These are phyloP conservation scores for Chrysolina oricalcia DNA, from an alignment of 2,888 invertebrate genomes.

Conservation along the genomic window DNA sequence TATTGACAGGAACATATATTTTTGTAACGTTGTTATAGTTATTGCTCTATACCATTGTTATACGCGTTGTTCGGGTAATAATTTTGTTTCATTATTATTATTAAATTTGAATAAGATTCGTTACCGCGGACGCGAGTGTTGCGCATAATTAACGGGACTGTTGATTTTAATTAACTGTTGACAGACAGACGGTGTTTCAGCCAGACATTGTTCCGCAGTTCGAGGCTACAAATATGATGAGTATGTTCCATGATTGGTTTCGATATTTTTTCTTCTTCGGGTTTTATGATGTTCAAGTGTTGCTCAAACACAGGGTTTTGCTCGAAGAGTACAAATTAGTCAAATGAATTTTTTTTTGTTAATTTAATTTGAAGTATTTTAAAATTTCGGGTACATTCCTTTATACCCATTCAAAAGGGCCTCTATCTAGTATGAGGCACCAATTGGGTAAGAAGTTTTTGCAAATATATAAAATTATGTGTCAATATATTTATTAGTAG, in stretches of 20 bases:
- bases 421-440: too few relatives aligned
- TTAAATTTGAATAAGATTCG: slow-evolving; percentile 8
- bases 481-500: too few relatives aligned
- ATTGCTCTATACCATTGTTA: slow-evolving; percentile 15
- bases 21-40: slow-evolving; percentile 21
- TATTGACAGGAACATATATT: slow-evolving; percentile 19
- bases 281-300: slow-evolving; percentile 4
- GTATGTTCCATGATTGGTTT: slow-evolving; percentile 69
- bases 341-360: too few relatives aligned
- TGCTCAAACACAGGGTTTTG: not conserved
- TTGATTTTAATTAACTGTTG: not conserved
- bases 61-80: not conserved
- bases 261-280: slow-evolving; percentile 36
- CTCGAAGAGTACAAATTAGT: not conserved
- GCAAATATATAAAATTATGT: too few relatives aligned
- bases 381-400: too few relatives aligned
- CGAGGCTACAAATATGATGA: slow-evolving; percentile 65
- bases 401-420: too few relatives aligned
- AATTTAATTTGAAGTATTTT: too few relatives aligned
- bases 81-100: not conserved
- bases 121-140: slow-evolving; percentile 1
- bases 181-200: not conserved
- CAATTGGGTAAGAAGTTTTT: too few relatives aligned
- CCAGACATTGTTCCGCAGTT: slow-evolving; percentile 25
- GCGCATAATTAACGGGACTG: slow-evolving; percentile 12